Percentiles rank a stretch among this genome's conserved stretches.
Conservation (phyloP, 2,113 vertebrate species). For the Ciconia stormi region DNA sequence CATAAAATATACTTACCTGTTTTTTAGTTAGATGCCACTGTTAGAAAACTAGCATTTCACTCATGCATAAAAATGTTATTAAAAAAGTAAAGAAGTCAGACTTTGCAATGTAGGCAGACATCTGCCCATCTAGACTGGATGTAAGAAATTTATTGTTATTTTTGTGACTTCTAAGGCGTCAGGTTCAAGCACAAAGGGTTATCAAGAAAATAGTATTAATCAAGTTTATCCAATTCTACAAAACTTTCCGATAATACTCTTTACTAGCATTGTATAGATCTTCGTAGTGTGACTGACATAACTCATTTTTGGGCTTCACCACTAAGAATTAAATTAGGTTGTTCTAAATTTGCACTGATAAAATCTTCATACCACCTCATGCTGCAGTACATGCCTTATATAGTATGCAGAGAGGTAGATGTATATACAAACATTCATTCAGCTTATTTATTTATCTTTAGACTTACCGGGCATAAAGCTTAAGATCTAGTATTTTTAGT, state of each 20-base stretch:
- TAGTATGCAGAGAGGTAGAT: neutral
- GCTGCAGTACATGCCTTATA: neutral
- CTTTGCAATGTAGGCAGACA: neutral
- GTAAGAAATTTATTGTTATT: neutral
- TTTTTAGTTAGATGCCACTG: neutral
- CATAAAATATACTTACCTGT: neutral
- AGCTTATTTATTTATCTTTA: slow-evolving; percentile 12
- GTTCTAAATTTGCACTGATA: neutral
- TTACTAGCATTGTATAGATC: neutral
- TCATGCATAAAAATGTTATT: neutral
- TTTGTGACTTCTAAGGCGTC: neutral
- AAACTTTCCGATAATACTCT: neutral
- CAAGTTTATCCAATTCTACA: neutral
- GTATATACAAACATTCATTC: neutral
- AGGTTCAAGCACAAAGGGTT: neutral
- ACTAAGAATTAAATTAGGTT: neutral
- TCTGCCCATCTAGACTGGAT: neutral
- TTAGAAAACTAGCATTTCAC: neutral
- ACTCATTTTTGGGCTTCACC: neutral
- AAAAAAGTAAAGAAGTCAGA: neutral
- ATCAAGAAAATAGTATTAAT: neutral
- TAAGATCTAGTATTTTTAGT: slow-evolving; percentile 23
- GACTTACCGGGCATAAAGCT: neutral
- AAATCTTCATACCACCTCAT: neutral
- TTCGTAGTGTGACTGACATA: neutral